Conservation (phyloP, 2,797 vertebrate species). For the Characodon lateralis region DNA sequence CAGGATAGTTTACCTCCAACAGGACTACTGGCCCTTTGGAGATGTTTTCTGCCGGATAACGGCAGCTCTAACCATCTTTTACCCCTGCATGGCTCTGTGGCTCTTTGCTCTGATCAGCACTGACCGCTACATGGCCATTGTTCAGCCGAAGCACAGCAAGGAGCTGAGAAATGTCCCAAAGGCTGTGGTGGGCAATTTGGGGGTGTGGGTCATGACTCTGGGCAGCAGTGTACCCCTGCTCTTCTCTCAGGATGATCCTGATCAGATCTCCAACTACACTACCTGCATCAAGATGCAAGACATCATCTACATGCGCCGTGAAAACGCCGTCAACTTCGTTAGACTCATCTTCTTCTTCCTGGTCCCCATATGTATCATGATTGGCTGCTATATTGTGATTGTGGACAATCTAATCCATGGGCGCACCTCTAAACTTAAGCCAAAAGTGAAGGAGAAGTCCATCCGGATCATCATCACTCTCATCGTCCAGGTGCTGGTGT, state of each 20-base stretch:
- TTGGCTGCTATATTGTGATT: constrained; percentile 90
- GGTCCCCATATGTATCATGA: constrained; percentile 91
- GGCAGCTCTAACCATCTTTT: constrained; percentile 89
- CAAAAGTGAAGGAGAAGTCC: constrained; percentile 95
- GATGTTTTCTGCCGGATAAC: constrained; percentile 87
- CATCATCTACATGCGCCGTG: constrained; percentile 85
- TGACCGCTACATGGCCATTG: constrained; percentile 95
- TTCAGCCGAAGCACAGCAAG: constrained; percentile 91
- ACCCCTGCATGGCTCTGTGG: constrained; percentile 95
- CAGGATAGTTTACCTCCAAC: constrained; percentile 86
- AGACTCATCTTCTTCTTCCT: constrained; percentile 92
- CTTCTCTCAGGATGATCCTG: constrained; percentile 84
- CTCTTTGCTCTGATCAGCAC: constrained; percentile 92
- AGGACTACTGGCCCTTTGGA: constrained; percentile 89
- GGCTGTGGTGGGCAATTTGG: constrained; percentile 83
- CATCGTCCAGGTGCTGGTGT: constrained; percentile 90
- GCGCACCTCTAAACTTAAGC: constrained; percentile 92
- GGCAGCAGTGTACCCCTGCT: constrained; percentile 85
- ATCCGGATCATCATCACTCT: constrained; percentile 93
- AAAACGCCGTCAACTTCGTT: constrained; percentile 85
- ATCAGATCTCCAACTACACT: constrained; percentile 82
- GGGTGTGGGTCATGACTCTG: constrained; percentile 92
- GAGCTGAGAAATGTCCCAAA: constrained; percentile 92
- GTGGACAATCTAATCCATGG: constrained; percentile 91
- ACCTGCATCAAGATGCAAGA: constrained; percentile 93